Evolutionary conservation across 2,113 vertebrate species (phyloP).

Genomic region (Syngnathoides biaculeatus): DNA sequence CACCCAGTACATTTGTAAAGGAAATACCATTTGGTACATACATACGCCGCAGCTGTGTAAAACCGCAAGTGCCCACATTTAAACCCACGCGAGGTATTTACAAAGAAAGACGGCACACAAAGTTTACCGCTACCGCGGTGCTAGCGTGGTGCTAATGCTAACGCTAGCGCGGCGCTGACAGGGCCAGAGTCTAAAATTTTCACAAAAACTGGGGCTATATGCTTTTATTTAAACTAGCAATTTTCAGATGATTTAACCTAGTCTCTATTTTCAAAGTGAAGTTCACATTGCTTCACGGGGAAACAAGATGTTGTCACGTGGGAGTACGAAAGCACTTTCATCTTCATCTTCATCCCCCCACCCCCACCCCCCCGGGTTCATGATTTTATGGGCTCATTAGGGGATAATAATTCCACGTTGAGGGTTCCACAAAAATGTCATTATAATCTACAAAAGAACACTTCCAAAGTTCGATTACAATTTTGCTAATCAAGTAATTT

Average conservation of each 20-base stretch:
- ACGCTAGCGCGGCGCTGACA: no score
- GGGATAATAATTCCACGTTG: slow-evolving; percentile 26
- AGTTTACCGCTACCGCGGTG: no score
- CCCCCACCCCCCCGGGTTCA: slow-evolving; percentile 41
- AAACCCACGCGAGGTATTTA: no score
- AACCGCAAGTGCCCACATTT: no score
- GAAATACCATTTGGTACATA: no score
- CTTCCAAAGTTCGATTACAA: slow-evolving; percentile 11
- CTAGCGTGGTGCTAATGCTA: no score
- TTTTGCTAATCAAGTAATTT: background rate
- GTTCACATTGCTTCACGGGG: slow-evolving; percentile 38
- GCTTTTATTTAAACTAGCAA: background rate
- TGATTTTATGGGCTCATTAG: slow-evolving; percentile 30
- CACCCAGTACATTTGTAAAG: no score
- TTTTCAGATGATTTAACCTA: background rate
- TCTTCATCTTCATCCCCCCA: slow-evolving; percentile 28
- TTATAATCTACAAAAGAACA: slow-evolving; percentile 10
- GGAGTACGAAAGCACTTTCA: slow-evolving; percentile 32
- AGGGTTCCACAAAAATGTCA: slow-evolving; percentile 27
- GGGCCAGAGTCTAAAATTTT: background rate
- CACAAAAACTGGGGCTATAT: background rate
- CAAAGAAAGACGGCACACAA: no score
- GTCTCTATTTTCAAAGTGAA: slow-evolving; percentile 23
- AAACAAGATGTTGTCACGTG: slow-evolving; percentile 32
- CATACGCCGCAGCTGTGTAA: no score